Percentiles rank a stretch among this genome's conserved stretches.
Evolutionary conservation across 2,113 vertebrate genomes (phyloP).

Genomic region (Ardeotis arabs): DNA sequence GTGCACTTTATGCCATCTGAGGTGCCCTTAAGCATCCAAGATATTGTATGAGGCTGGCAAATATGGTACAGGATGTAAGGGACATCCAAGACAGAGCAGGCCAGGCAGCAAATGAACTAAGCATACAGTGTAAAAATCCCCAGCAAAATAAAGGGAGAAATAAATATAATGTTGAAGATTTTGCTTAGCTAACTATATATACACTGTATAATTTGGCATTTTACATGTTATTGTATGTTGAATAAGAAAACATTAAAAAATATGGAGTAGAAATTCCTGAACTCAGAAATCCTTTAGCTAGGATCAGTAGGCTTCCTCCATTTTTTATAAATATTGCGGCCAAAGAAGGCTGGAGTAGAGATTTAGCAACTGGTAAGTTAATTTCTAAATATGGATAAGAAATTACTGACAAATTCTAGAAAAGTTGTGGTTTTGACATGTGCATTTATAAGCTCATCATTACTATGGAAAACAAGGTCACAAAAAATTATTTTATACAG

Average conservation of each 20-base stretch:
- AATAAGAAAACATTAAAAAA: background rate
- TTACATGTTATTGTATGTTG: background rate
- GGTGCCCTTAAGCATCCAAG: background rate
- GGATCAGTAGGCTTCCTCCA: background rate
- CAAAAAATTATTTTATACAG: background rate
- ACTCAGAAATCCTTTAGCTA: background rate
- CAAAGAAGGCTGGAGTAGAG: background rate
- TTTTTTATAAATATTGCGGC: background rate
- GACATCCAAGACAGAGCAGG: background rate
- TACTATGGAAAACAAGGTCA: background rate
- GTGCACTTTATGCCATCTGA: background rate
- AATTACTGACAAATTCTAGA: background rate
- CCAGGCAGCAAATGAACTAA: background rate
- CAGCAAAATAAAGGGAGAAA: background rate
- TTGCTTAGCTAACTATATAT: background rate
- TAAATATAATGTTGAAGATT: background rate
- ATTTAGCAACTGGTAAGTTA: background rate
- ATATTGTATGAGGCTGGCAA: background rate
- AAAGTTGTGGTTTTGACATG: accelerated
- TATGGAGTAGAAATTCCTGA: background rate
- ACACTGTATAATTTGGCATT: background rate
- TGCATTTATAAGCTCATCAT: background rate
- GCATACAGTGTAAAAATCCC: background rate
- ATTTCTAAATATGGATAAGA: background rate
- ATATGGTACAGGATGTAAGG: background rate